These are phyloP conservation scores for Phymatocera aterrima DNA, from an alignment of 2,888 invertebrate species.

Conservation along the genomic window DNA sequence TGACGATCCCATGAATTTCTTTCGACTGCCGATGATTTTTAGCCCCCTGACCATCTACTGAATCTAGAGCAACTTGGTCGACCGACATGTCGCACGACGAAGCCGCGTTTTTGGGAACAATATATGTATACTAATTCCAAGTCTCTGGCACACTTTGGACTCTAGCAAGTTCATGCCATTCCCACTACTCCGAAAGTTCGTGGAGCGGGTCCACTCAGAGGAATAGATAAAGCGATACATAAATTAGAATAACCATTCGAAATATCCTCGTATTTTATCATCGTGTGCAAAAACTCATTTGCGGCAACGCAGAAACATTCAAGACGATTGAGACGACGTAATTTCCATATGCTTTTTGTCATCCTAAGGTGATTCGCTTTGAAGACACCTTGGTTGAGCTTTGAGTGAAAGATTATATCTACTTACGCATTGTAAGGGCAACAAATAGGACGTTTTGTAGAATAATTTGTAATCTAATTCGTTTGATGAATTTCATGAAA, in stretches of 20 bases:
- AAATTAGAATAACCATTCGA: neutral
- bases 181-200: neutral
- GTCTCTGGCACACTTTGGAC: no score
- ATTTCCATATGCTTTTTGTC: neutral
- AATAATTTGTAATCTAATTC: neutral
- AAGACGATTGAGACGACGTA: neutral
- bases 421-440: neutral
- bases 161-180: neutral
- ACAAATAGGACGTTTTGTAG: neutral
- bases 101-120: no score
- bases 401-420: neutral
- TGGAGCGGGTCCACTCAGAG: neutral
- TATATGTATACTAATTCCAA: no score
- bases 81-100: no score
- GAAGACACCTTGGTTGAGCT: no score
- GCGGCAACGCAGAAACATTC: neutral
- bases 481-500: neutral
- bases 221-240: neutral
- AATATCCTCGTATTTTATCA: conserved; percentile 17
- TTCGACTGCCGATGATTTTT: no score
- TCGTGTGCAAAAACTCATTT: neutral
- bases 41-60: no score
- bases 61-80: no score
- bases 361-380: neutral
- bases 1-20: no score